Evolutionary conservation across 2,888 invertebrate species (phyloP).

Genomic region (Drosophila subsilvestris): DNA sequence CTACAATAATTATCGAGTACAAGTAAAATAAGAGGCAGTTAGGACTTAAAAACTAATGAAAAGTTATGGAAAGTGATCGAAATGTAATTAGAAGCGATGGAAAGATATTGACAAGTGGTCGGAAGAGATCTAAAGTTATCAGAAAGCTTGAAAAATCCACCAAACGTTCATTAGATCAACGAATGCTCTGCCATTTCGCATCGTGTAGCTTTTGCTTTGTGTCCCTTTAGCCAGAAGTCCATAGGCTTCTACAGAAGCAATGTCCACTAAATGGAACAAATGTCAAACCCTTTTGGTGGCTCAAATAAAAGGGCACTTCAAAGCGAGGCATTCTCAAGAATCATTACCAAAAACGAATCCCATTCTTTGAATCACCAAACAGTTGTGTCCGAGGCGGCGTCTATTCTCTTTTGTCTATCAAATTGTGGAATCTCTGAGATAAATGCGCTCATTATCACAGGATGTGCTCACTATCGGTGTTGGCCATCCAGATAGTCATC

Average conservation of each 20-base stretch:
- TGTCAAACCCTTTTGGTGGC: not conserved
- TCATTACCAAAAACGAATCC: constrained; percentile 5
- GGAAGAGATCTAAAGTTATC: too few species aligned
- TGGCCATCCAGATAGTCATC: constrained; percentile 63
- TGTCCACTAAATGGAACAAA: not conserved
- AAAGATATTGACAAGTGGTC: too few species aligned
- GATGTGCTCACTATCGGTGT: constrained; percentile 74
- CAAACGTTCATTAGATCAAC: too few species aligned
- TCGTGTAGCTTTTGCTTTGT: too few species aligned
- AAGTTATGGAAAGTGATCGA: too few species aligned
- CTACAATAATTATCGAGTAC: constrained; percentile 54
- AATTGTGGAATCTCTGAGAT: constrained; percentile 60
- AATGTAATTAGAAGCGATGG: too few species aligned
- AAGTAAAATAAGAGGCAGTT: not conserved
- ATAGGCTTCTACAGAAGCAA: constrained; percentile 1
- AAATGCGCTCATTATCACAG: constrained; percentile 81
- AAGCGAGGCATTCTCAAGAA: constrained; percentile 25
- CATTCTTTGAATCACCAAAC: constrained; percentile 12
- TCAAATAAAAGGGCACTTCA: constrained; percentile 5
- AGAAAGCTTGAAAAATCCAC: too few species aligned
- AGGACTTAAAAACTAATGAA: not conserved
- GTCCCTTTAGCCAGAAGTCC: too few species aligned
- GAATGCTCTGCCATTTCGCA: too few species aligned
- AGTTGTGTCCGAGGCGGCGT: constrained; percentile 30
- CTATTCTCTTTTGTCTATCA: constrained; percentile 54